Evolutionary conservation across 2,888 invertebrate genomes (phyloP).

Genomic region (Cataglyphis albicans): DNA sequence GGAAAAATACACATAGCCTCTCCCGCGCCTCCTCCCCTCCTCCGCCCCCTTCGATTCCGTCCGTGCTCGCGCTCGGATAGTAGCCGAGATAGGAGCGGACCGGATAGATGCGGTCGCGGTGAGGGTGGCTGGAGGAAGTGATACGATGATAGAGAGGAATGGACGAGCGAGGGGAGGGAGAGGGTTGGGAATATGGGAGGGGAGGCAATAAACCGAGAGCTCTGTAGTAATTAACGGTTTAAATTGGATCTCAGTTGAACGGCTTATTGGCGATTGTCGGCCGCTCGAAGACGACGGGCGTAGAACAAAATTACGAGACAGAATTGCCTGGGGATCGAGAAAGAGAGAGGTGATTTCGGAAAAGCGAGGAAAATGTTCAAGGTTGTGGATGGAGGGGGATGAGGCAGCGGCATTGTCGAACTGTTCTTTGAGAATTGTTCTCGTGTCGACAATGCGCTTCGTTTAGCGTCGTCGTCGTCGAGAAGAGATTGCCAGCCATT

Average conservation of each 20-base stretch:
- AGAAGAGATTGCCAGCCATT: constrained; percentile 12
- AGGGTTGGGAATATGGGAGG: not conserved
- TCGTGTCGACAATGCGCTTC: constrained; percentile 73
- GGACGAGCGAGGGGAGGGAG: not conserved
- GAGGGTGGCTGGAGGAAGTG: constrained; percentile 50
- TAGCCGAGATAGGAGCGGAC: constrained; percentile 41
- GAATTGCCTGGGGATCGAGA: constrained; percentile 75
- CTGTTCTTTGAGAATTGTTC: constrained; percentile 74
- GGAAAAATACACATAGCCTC: constrained; percentile 79
- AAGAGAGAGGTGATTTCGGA: constrained; percentile 49
- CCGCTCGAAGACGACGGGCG: constrained; percentile 75
- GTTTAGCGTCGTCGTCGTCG: constrained; percentile 60
- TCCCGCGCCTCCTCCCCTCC: not conserved
- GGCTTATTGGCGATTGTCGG: constrained; percentile 79
- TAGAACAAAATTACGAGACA: constrained; percentile 79
- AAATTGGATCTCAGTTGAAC: constrained; percentile 80
- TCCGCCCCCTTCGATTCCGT: not conserved
- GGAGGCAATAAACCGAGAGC: constrained; percentile 54
- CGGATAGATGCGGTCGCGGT: constrained; percentile 37
- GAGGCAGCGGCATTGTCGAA: constrained; percentile 66
- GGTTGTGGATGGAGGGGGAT: not conserved
- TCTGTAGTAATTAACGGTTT: constrained; percentile 81
- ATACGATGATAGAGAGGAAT: constrained; percentile 39
- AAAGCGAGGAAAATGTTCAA: constrained; percentile 51
- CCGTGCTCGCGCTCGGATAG: constrained; percentile 39